Base-by-base conservation (phyloP, 2,888 invertebrate species). In the Octodonta nipae region DNA sequence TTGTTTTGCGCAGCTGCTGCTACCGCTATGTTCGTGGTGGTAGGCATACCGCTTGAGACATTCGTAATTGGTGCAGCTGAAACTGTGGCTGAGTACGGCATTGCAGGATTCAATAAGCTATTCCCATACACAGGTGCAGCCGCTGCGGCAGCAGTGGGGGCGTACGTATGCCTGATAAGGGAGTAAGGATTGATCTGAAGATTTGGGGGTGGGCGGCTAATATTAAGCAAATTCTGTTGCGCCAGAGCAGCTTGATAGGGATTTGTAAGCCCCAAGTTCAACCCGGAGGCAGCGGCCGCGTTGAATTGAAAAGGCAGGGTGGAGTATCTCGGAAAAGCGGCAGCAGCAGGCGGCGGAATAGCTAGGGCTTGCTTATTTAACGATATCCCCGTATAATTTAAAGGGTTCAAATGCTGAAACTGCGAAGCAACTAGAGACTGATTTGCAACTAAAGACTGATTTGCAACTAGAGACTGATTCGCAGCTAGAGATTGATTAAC, bases 301-400 rank as follows among this genome's bases (percentile, higher is more conserved):
- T 51, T 49, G 34, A 56, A 46, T 17, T 53, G 51, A 31, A 58
- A 43, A 15, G 55, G 54, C 27, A 57, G 34, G 15, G 43, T 36
- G 8, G 51, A 53, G 40, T 60, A 63, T 30, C 60, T 52, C 38
- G 52, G 47, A 29, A 46, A 37, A 67, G 51, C 26, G 65, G 59
- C 47, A 69, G 71, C 49, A 13, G 10, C 22, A 15, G 61, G 61
- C 2, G 63, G 61, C 28, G 61, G 60, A 28, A 59, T 51, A 24
- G 57, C 55, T 24, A 69, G 51, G 26, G 66, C 58, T 46, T 71
- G 72, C 50, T 78, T 78, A 54, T 78, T 79, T 28, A 80, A 60
- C 2, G 78, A 69, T 29, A 79, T 73, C 15, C 79, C 78, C 6
- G 79, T 76, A 54, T 79, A 79, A 51, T 71, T 74, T 15, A 76